Evolutionary conservation across 92 coral and sea anemone genomes (phyloP), one percentile per base, ranked within the genome.

Genomic region (Epizoanthus ramosus): DNA sequence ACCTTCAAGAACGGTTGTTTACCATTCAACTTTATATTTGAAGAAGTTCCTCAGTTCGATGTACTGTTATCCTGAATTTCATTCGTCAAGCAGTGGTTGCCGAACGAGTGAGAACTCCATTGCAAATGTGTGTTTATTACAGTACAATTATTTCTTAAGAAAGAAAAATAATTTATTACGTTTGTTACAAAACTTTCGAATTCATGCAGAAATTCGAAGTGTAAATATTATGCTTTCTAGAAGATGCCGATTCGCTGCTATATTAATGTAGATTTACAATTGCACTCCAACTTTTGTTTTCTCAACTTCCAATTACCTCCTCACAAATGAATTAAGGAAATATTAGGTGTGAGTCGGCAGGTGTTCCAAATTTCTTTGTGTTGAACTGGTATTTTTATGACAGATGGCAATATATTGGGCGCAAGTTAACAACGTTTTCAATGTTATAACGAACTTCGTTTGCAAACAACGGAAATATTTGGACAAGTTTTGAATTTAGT

Each of bases 91-190:
- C 8, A 50, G 54, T 12, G 2, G 54, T 50, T 50, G 2, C 15
- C 15, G 54, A 67, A 67, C 72, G 72, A 35, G 12, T 4, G 43
- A 67, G 31, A 35, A 17, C 69, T 15, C 39, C 28, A 64, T 35
- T 25, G 35, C 17, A 25, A 8, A 21, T 2, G 25, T 23, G 3
- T 64, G 41, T 64, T 18, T 15, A 41, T 18, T 28, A 67, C 22
- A 67, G 9, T 14, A 67, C 47, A 33, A 33, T 15, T 67, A 67
- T 67, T 67, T 67, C 72, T 67, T 67, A 28, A 33, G 72, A 35
- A n/a, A n/a, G 14, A 50, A 50, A 50, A 13, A 59, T 18, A 21
- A n/a, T 67, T 41, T 21, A 67, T 67, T 67, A 67, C 16, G 72
- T 15, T 16, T 41, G 54, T 33, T 14, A 67, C 72, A 33, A 67